A percentile compares a stretch with the other conserved stretches of the same genome.
Evolutionary conservation across 2,797 vertebrate species (phyloP).

Genomic region (Takifugu ocellatus): DNA sequence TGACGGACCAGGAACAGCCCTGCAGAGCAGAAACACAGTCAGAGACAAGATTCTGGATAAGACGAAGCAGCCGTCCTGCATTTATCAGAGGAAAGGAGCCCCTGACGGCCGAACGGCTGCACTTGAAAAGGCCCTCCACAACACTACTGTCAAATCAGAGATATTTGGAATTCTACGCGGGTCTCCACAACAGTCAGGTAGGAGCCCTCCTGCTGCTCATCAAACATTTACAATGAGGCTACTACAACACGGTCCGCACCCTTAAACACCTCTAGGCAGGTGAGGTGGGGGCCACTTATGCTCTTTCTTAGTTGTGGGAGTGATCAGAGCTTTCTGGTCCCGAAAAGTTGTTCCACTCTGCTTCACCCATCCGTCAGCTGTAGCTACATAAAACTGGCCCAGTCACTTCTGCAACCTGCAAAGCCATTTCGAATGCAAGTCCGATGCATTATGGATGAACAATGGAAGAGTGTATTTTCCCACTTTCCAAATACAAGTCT

Average conservation of each 20-base stretch:
- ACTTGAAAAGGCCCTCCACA: constrained; percentile 31
- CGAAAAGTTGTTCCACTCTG: constrained; percentile 27
- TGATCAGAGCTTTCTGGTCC: constrained; percentile 30
- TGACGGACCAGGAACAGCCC: constrained; percentile 98
- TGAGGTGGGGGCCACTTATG: background rate
- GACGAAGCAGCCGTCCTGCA: constrained; percentile 11
- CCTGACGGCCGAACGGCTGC: constrained; percentile 17
- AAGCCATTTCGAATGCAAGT: constrained; percentile 63
- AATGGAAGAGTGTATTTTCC: constrained; percentile 32
- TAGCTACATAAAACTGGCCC: constrained; percentile 37
- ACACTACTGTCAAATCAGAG: background rate
- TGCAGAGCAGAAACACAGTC: constrained; percentile 45
- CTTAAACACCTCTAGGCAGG: constrained; percentile 20
- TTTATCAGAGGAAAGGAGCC: constrained; percentile 12
- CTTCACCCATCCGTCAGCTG: constrained; percentile 40
- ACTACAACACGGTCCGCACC: constrained; percentile 23
- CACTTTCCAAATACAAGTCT: constrained; percentile 25
- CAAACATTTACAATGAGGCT: constrained; percentile 31
- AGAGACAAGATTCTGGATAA: constrained; percentile 15
- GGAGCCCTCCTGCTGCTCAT: constrained; percentile 41
- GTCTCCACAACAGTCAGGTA: constrained; percentile 35
- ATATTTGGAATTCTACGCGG: constrained; percentile 9
- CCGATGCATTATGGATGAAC: constrained; percentile 67
- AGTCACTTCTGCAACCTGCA: constrained; percentile 43
- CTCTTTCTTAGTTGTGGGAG: constrained; percentile 22